Conservation (phyloP, 2,797 vertebrate genomes). For the Epinephelus coioides region DNA sequence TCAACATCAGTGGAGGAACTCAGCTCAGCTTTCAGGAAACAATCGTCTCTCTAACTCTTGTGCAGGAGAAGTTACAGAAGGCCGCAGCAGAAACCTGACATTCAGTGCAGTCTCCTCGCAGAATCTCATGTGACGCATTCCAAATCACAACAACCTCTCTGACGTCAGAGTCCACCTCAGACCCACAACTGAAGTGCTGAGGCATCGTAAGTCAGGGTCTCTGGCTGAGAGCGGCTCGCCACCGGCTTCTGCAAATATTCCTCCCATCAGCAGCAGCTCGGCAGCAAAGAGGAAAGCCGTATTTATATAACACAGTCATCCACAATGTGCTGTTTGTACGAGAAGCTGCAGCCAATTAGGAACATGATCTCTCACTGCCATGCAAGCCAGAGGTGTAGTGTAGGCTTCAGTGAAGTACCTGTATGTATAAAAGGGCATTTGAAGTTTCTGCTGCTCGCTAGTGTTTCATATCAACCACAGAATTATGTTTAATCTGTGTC, state of each 20-base stretch:
- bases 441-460: neutral
- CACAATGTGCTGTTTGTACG: constrained; percentile 74
- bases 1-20: constrained; percentile 3
- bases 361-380: constrained; percentile 45
- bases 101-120: constrained; percentile 27
- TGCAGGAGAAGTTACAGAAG: constrained; percentile 8
- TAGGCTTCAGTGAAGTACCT: neutral
- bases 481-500: constrained; percentile 24
- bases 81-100: constrained; percentile 1
- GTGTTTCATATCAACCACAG: neutral
- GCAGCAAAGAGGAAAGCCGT: constrained; percentile 29
- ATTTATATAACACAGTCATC: constrained; percentile 52
- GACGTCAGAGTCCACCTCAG: constrained; percentile 61
- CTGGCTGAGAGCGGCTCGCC: constrained; percentile 36
- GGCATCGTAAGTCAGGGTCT: constrained; percentile 37
- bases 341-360: constrained; percentile 67
- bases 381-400: neutral
- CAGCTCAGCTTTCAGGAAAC: neutral
- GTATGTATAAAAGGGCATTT: neutral
- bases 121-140: constrained; percentile 31
- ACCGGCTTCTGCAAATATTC: constrained; percentile 48
- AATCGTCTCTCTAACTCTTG: constrained; percentile 11
- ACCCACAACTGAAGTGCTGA: constrained; percentile 66
- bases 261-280: constrained; percentile 35
- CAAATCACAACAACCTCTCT: constrained; percentile 26